Percentiles rank a stretch among this genome's conserved stretches.
These are phyloP conservation scores for Chaenocephalus aceratus DNA, from an alignment of 2,113 vertebrate species.

Conservation along the genomic window DNA sequence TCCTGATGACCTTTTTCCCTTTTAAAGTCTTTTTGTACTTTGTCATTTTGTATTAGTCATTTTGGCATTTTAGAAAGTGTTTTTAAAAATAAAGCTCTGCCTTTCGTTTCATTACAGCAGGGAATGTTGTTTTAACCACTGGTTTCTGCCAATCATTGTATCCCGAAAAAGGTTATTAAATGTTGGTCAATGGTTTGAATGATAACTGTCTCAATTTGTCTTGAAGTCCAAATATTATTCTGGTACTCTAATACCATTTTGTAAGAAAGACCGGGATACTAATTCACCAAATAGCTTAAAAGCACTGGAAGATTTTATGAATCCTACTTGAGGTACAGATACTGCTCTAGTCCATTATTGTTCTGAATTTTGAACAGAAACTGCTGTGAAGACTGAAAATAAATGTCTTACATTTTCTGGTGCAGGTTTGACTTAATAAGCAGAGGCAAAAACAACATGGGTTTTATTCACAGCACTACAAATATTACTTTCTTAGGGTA, in stretches of 20 bases:
- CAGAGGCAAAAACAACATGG: background rate
- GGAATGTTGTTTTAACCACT: slow-evolving; percentile 41
- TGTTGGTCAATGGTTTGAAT: slow-evolving; percentile 16
- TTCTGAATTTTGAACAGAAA: background rate
- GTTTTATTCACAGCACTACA: background rate
- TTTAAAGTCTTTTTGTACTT: slow-evolving; percentile 6
- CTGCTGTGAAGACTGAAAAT: no score
- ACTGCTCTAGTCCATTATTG: background rate
- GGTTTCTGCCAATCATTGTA: slow-evolving; percentile 29
- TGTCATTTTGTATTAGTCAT: background rate
- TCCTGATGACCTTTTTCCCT: background rate
- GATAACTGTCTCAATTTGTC: background rate
- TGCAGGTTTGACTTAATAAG: background rate
- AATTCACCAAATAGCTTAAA: background rate
- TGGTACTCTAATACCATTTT: background rate
- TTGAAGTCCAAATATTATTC: background rate
- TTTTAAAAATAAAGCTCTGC: slow-evolving; percentile 52
- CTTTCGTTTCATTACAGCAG: slow-evolving; percentile 37
- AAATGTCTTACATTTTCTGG: background rate
- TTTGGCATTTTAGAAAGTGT: slow-evolving; percentile 18
- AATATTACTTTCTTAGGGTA: background rate
- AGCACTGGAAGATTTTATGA: background rate
- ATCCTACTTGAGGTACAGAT: background rate
- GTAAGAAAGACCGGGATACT: background rate
- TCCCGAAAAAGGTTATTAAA: slow-evolving; percentile 59